Conservation (phyloP, 2,113 vertebrate species). For the Tachysurus fulvidraco region DNA sequence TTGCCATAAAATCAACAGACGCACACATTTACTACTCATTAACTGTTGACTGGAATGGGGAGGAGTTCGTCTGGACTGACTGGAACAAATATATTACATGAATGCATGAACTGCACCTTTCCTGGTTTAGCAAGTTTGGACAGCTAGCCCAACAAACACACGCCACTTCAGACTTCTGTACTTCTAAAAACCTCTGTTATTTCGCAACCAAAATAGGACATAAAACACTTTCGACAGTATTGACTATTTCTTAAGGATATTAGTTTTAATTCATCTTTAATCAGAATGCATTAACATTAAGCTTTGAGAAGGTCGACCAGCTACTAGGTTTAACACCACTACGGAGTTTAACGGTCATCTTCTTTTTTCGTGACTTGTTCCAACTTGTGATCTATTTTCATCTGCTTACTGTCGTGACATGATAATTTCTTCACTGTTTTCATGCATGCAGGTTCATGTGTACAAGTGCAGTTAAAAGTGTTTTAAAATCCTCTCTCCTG, state of each 20-base stretch:
- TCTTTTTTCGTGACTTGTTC: background rate
- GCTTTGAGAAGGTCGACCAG: background rate
- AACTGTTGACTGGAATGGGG: slow-evolving; percentile 41
- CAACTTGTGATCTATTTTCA: background rate
- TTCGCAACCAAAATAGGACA: background rate
- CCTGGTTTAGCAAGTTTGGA: slow-evolving; percentile 37
- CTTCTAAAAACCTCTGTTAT: background rate
- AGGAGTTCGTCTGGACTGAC: slow-evolving; percentile 18
- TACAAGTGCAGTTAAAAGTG: background rate
- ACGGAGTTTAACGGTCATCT: background rate
- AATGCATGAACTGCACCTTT: slow-evolving; percentile 30
- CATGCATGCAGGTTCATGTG: background rate
- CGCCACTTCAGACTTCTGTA: background rate
- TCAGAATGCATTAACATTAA: background rate
- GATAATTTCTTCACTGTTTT: background rate
- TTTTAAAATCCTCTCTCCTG: background rate
- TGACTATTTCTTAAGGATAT: background rate
- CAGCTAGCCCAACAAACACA: slow-evolving; percentile 16
- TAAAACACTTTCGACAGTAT: background rate
- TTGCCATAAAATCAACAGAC: background rate
- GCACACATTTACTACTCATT: slow-evolving; percentile 4
- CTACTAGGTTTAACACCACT: background rate
- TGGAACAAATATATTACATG: slow-evolving; percentile 35
- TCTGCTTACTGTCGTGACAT: background rate
- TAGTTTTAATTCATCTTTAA: background rate